Conservation (phyloP, 1,140 invertebrate species). For the Calycopis cecrops region DNA sequence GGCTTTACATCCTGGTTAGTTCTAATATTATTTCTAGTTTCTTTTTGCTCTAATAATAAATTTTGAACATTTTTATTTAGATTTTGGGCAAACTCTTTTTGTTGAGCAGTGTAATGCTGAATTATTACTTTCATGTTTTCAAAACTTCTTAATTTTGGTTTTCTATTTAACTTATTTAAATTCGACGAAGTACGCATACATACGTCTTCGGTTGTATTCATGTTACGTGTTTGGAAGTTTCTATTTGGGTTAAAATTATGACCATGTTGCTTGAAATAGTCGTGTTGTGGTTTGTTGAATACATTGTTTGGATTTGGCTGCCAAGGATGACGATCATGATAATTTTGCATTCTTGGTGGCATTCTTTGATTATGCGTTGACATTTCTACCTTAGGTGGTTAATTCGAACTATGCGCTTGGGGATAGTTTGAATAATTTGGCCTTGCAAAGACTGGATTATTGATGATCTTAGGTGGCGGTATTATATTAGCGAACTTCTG, state of each 20-base stretch:
- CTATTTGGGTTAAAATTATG: not conserved
- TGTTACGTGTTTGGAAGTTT: constrained; percentile 2
- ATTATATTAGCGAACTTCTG: constrained; percentile 22
- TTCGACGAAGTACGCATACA: not conserved
- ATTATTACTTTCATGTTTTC: too few relatives aligned
- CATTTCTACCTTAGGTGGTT: too few relatives aligned
- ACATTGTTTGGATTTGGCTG: constrained; percentile 3
- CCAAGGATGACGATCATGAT: not conserved
- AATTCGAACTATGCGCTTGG: not conserved
- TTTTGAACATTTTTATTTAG: too few relatives aligned
- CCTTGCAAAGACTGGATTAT: not conserved
- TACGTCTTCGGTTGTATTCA: constrained; percentile 1
- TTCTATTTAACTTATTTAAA: constrained; percentile 2
- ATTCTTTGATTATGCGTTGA: too few relatives aligned
- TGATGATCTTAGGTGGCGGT: constrained; percentile 15
- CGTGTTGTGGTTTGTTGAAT: not conserved
- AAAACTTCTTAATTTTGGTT: too few relatives aligned
- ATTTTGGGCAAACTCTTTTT: too few relatives aligned
- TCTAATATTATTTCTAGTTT: too few relatives aligned
- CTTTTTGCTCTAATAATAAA: too few relatives aligned
- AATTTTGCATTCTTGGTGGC: not conserved
- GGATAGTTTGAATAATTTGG: not conserved
- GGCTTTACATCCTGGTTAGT: too few relatives aligned
- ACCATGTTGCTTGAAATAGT: not conserved
- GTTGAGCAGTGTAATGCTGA: constrained; percentile 6